phyloP scores from a whole-genome alignment of 2,888 invertebrate genomes.

The Thelaira solivaga region DNA sequence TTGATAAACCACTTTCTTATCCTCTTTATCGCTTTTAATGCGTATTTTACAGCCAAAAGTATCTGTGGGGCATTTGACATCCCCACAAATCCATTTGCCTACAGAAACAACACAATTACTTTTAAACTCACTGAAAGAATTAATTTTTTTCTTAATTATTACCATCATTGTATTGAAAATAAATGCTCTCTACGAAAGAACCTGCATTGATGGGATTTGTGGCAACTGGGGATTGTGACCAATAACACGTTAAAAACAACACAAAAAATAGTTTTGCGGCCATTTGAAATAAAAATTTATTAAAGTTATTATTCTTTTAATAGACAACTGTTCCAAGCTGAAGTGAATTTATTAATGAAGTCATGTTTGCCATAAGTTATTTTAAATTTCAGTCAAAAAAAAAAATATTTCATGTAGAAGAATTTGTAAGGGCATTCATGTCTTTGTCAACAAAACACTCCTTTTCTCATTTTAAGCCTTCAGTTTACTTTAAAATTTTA shows the following conservation, averaged over 20 bases:
- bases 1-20: neutral
- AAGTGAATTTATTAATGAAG: neutral
- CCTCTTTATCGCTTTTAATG: neutral
- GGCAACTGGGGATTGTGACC: neutral
- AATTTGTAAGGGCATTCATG: no score
- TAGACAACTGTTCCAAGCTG: neutral
- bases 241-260: neutral
- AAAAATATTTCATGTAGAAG: no score
- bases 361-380: no score
- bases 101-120: neutral
- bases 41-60: slow-evolving; percentile 44
- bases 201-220: neutral
- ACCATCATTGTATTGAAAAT: slow-evolving; percentile 35
- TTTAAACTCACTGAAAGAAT: neutral
- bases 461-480: no score
- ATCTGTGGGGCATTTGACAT: slow-evolving; percentile 20
- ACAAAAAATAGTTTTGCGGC: neutral
- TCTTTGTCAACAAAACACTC: no score
- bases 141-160: neutral
- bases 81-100: slow-evolving; percentile 47
- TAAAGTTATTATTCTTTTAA: neutral
- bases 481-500: no score
- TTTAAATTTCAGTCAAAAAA: no score
- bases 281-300: neutral
- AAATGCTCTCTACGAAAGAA: neutral